Percentiles rank a stretch among this genome's conserved stretches.
Evolutionary conservation across 2,113 vertebrate species (phyloP).

Genomic region (Charina bottae): DNA sequence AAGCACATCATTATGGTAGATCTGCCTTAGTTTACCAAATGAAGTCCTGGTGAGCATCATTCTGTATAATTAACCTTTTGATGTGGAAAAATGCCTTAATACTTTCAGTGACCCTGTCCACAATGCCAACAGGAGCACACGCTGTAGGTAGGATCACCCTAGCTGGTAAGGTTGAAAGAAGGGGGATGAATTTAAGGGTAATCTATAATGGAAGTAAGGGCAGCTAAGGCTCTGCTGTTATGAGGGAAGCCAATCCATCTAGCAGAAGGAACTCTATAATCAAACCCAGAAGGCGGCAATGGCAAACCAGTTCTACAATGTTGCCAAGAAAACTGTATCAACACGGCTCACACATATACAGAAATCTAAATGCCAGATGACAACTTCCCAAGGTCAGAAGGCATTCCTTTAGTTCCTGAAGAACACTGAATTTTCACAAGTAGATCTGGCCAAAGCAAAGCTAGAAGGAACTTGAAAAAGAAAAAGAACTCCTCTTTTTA

Average conservation of each 20-base stretch:
- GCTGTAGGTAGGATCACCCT: neutral
- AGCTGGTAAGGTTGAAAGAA: neutral
- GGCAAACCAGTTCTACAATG: neutral
- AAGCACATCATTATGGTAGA: neutral
- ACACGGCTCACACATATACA: neutral
- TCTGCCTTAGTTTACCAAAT: neutral
- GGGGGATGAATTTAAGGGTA: neutral
- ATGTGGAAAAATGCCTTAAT: neutral
- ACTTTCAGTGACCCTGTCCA: neutral
- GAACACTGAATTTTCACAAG: neutral
- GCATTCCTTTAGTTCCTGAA: neutral
- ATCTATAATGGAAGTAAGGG: neutral
- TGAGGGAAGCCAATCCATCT: neutral
- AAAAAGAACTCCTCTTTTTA: neutral
- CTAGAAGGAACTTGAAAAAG: neutral
- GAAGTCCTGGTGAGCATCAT: neutral
- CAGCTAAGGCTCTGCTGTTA: neutral
- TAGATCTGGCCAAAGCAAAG: neutral
- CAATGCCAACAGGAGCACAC: neutral
- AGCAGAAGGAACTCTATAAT: neutral
- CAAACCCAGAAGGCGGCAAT: neutral
- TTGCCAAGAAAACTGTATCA: neutral
- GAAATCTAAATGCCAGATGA: neutral
- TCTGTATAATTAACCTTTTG: neutral
- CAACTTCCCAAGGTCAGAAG: neutral